Evolutionary conservation across 2,113 vertebrate species (phyloP), one percentile per base, ranked within the genome.

Genomic region (Gila orcuttii): DNA sequence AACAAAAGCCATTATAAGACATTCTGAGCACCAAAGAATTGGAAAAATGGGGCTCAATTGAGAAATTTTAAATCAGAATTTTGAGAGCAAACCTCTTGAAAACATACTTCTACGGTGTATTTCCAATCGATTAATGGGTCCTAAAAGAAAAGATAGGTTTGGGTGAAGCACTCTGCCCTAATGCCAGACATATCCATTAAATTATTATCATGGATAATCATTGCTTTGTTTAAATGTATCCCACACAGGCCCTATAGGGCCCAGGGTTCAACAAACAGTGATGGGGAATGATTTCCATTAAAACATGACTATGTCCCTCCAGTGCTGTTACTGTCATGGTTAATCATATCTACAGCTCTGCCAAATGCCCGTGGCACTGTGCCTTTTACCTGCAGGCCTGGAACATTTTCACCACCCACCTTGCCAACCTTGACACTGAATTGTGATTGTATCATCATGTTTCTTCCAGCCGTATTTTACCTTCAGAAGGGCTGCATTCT

Each of bases 321-420:
- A 82, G 80, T 68, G 80, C 45, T 55, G 45, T 82, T 82, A 50
- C 47, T 82, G 80, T 82, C 62, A 33, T 52, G 6, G 80, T 82
- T 68, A 82, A 82, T 82, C 17, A 52, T 50, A 50, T 81, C 39
- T 12, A 25, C 59, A 31, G n/a, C 42, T 81, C 60, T 81, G 79
- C 79, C 79, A 68, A 81, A 17, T 21, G 64, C 80, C 28, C 17
- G 10, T 82, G 80, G 80, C 62, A 50, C 21, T 69, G 62, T 82
- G 62, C 80, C 80, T 69, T 66, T 82, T 69, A 82, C 80, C 80
- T 82, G 80, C 62, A 69, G 80, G 62, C 64, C 80, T 82, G 80
- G 64, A 82, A 69, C 80, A 82, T 69, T 69, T 69, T 82, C 62
- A 36, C 25, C 10, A 12, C 28, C 25, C 60, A 69, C 64, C 62